phyloP scores from a whole-genome alignment of 2,113 vertebrate genomes.

The Damaliscus lunatus region DNA sequence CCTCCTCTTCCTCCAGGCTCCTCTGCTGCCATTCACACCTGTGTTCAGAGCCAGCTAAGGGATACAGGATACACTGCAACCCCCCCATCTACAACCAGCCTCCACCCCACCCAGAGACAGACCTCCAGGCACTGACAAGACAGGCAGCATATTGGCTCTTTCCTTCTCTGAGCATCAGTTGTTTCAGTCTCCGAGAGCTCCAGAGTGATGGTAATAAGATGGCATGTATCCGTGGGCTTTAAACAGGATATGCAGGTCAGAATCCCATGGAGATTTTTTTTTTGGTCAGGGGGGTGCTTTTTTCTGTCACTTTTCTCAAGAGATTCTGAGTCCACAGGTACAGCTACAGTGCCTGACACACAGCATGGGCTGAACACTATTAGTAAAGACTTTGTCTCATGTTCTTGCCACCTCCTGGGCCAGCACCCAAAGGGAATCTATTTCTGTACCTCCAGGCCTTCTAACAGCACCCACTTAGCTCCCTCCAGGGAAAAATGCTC shows the following conservation, averaged over 20 bases:
- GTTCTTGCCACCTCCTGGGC: not conserved
- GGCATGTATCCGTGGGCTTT: not conserved
- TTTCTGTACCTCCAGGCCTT: not conserved
- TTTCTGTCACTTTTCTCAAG: not conserved
- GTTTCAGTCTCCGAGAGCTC: not conserved
- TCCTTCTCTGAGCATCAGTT: not conserved
- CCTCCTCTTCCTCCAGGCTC: not conserved
- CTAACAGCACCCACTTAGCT: not conserved
- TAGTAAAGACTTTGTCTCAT: not conserved
- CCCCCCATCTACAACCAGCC: not conserved
- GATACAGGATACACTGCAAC: not conserved
- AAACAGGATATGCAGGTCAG: not conserved
- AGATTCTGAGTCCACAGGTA: not conserved
- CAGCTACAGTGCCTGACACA: not conserved
- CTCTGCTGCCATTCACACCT: not conserved
- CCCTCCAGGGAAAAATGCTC: not conserved
- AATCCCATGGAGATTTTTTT: not conserved
- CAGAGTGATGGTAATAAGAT: not conserved
- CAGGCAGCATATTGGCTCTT: not conserved
- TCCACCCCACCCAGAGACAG: not conserved
- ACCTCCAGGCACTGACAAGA: not conserved
- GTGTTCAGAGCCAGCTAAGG: not conserved
- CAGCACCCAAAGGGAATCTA: not conserved
- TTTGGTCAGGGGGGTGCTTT: accelerated
- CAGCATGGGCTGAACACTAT: not conserved